Evolutionary conservation across 1,140 invertebrate genomes (phyloP).

Genomic region (Hyposmocoma kahamanoa): DNA sequence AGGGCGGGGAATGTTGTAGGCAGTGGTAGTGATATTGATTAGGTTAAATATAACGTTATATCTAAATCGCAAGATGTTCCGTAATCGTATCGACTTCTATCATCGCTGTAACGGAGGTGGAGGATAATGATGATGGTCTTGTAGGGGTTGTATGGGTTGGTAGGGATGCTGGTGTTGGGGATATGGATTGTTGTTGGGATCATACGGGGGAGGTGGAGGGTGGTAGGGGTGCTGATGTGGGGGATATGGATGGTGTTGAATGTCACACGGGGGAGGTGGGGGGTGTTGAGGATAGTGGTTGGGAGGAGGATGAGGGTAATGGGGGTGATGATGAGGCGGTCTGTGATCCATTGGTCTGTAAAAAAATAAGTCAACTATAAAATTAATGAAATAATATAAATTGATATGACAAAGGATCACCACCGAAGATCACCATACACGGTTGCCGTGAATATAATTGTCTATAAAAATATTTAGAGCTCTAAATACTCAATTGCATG

Average conservation of each 20-base stretch:
- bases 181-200: too few species aligned
- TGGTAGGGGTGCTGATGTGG: slow-evolving; percentile 14
- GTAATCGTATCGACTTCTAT: too few species aligned
- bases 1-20: too few species aligned
- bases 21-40: too few species aligned
- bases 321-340: slow-evolving; percentile 49
- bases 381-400: too few species aligned
- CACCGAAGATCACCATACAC: too few species aligned
- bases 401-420: too few species aligned
- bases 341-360: slow-evolving; percentile 52
- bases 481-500: too few species aligned
- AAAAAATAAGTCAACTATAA: slow-evolving; percentile 17
- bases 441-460: too few species aligned
- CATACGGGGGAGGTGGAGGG: slow-evolving; percentile 30
- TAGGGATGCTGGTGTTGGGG: slow-evolving; percentile 1
- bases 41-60: too few species aligned
- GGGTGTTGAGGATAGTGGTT: slow-evolving; percentile 42
- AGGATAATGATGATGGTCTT: slow-evolving; percentile 8
- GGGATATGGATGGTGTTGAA: slow-evolving; percentile 11
- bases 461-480: too few species aligned
- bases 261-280: slow-evolving; percentile 22
- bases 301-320: slow-evolving; percentile 43
- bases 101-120: neutral
- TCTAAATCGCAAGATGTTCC: too few species aligned
- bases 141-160: neutral